Base-by-base conservation (phyloP, 2,888 invertebrate species). In the Endotricha flammealis region DNA sequence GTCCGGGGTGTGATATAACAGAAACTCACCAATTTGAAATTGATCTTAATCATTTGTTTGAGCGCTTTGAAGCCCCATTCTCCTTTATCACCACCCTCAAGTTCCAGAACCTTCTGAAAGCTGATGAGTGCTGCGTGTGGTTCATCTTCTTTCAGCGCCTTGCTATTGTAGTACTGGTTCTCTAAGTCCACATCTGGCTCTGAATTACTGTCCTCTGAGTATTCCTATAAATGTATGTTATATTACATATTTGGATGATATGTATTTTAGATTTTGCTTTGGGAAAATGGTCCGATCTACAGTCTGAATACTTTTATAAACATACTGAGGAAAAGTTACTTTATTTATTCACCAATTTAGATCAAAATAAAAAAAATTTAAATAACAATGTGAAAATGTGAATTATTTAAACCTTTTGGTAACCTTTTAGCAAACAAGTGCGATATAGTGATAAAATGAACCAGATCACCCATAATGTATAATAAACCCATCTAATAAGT, bases 51-150 rank as follows among this genome's bases (percentile, higher is more conserved):
- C 99, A 99, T 99, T 80, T 99, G 99, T 74, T 99, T 99, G 9
- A 99, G 89, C 0, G 99, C 99, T 77, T 99, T 99, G 75, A 99
- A 99, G 0, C 99, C 99, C 99, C 99, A 99, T 88, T 99, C 99
- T 36, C 99, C 99, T 76, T 99, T 99, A 53, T 99, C 98, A 0
- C 96, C 97, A 24, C 95, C 96, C 82, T 99, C 99, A 42, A 99
- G 86, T 65, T 99, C 98, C 47, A 99, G 82, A 6, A 99, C 99
- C 80, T 96, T 94, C 69, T 96, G 95, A 80, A 99, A 99, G 53
- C 97, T 97, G 44, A 93, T 91, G 42, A 99, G 81, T 0, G 99
- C 99, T 6, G 92, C 93, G 57, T 92, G 91, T 0, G 98, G 97
- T 70, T 98, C 96, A 82, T 97, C 97, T 79, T 99, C 99, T 68